Base-by-base conservation (phyloP, 1,140 invertebrate genomes). In the Zaprionus nigranus region DNA sequence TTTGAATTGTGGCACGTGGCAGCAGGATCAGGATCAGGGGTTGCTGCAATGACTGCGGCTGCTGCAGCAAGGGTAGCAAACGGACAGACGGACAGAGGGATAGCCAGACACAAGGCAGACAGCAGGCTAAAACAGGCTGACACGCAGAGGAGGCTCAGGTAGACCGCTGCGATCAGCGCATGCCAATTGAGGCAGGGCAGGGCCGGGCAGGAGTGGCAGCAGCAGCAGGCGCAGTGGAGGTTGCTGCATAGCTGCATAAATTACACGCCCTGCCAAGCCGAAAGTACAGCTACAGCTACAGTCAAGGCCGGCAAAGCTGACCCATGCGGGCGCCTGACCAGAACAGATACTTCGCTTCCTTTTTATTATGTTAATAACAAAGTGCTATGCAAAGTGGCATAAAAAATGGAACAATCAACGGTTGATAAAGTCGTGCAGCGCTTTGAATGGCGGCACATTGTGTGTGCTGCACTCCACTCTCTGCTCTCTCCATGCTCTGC, bases 1-100 rank as follows among this genome's bases (percentile, higher is more conserved):
- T 85, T 81, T 24, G 66, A 77, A 86, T 85, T 82, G 81, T 84
- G 84, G 84, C 84, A 88, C 85, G 84, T 90, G 84, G 78, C 85
- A 59, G 64, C 82, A 78, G 62, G 68, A 34, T 34, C 30, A 34
- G 30, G 46, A 54, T 54, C 68, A 78, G 56, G 84, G 84, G 81
- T 84, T 73, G 84, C 54, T 64, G 43, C 51, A 22, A 15, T 30
- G 11, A 12, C 66, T 46, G n/a, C 26, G 63, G 57, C 49, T 20
- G 69, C 58, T 28, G 34, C 28, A 40, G 28, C 73, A 72, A 67
- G 81, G 81, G 81, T 83, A 83, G 81, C 77, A 83, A 71, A 79
- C 70, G 58, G 67, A 51, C 46, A 11, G 46, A 49, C 46, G 20
- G 46, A 49, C 46, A 22, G 46, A 49, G 7, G 46, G 46, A 11